Conservation (phyloP, 2,113 vertebrate species). For the Psophia crepitans region DNA sequence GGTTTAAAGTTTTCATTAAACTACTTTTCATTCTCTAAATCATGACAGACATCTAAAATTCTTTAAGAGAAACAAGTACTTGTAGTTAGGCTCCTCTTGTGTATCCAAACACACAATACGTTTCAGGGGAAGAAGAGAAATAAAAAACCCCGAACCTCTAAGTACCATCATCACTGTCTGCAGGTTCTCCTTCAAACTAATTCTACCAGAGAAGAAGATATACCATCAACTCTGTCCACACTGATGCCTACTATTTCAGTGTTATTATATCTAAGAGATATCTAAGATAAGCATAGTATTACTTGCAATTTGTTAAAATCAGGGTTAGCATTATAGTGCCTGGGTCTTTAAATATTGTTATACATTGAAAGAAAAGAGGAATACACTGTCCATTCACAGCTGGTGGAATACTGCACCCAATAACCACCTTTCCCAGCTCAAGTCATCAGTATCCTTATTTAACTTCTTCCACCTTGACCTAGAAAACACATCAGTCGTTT, state of each 20-base stretch:
- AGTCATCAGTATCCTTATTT: background rate
- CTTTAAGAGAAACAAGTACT: background rate
- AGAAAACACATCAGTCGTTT: conserved; percentile 24
- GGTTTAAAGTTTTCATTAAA: background rate
- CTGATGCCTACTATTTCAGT: background rate
- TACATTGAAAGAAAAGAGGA: background rate
- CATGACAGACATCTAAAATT: background rate
- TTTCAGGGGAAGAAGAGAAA: background rate
- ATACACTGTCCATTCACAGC: background rate
- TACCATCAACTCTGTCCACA: background rate
- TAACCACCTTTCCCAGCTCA: background rate
- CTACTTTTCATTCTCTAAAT: background rate
- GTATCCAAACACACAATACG: background rate
- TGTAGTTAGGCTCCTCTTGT: background rate
- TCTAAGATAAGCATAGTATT: background rate
- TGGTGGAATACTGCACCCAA: background rate
- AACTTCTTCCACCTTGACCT: conserved; percentile 54
- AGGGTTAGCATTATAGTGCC: background rate
- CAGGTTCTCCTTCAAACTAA: background rate
- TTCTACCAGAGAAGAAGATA: background rate
- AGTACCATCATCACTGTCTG: background rate
- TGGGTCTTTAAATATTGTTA: background rate
- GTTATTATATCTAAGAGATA: background rate
- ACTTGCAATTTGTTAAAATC: background rate
- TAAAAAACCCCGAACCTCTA: background rate